These are phyloP conservation scores for Halichoeres trimaculatus DNA, from an alignment of 2,113 vertebrate genomes.

Conservation along the genomic window DNA sequence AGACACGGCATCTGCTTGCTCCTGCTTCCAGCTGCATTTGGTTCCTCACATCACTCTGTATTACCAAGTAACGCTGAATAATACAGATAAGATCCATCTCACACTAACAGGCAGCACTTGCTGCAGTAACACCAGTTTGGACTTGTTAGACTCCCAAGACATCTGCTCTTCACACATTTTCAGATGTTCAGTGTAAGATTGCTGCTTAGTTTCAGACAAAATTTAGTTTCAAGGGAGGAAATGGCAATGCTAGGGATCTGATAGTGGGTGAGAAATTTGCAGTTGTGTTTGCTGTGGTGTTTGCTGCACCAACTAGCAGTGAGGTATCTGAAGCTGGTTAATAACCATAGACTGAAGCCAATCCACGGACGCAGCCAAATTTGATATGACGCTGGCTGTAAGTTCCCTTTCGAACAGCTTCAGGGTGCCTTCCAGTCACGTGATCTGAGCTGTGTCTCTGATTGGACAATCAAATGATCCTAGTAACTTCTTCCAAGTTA, in stretches of 20 bases:
- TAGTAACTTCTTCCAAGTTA: too few relatives aligned
- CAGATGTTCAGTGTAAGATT: constrained; percentile 48
- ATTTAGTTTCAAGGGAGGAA: constrained; percentile 18
- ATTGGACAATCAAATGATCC: too few relatives aligned
- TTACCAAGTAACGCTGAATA: constrained; percentile 66
- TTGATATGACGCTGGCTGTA: too few relatives aligned
- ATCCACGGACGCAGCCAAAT: too few relatives aligned
- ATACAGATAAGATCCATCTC: constrained; percentile 48
- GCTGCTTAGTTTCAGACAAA: constrained; percentile 28
- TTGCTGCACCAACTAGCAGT: too few relatives aligned
- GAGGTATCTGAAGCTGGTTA: too few relatives aligned
- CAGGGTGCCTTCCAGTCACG: too few relatives aligned
- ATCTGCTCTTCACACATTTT: constrained; percentile 68
- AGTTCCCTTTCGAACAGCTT: too few relatives aligned
- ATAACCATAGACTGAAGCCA: too few relatives aligned
- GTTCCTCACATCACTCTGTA: constrained; percentile 48
- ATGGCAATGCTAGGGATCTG: background rate
- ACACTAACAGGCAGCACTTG: constrained; percentile 32
- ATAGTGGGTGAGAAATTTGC: constrained; percentile 11
- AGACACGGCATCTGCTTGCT: constrained; percentile 56
- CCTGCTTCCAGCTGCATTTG: constrained; percentile 37
- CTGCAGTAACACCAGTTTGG: constrained; percentile 52
- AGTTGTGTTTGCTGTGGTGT: too few relatives aligned
- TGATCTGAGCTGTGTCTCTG: too few relatives aligned
- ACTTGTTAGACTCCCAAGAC: constrained; percentile 41